A percentile compares a stretch with the other conserved stretches of the same genome.
These are phyloP conservation scores for Latrodectus elegans DNA, from an alignment of 2,888 invertebrate species.

Conservation along the genomic window DNA sequence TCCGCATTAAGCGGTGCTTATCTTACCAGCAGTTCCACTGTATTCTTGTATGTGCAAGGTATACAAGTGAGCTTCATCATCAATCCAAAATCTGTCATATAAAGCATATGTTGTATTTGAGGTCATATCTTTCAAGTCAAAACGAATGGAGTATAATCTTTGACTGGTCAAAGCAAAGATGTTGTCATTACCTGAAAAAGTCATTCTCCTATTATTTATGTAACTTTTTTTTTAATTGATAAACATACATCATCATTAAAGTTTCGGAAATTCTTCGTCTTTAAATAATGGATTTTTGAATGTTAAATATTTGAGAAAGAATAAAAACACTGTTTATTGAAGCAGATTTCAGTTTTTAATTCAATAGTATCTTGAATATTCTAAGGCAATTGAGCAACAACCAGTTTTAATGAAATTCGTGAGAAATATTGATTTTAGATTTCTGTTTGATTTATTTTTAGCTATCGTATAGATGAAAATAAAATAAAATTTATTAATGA, in stretches of 20 bases:
- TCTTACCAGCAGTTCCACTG: conserved; percentile 79
- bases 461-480: too few relatives aligned
- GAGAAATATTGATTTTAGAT: too few relatives aligned
- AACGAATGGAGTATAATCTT: conserved; percentile 89
- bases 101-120: conserved; percentile 80
- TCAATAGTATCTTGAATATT: too few relatives aligned
- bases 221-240: not conserved
- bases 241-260: not conserved
- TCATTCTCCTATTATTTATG: too few relatives aligned
- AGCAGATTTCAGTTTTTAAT: too few relatives aligned
- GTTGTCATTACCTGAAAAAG: conserved; percentile 83
- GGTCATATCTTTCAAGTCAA: conserved; percentile 93
- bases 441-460: too few relatives aligned
- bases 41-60: conserved; percentile 80
- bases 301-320: not conserved
- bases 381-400: too few relatives aligned
- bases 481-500: too few relatives aligned
- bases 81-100: conserved; percentile 82
- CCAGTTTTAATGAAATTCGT: too few relatives aligned
- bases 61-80: conserved; percentile 81
- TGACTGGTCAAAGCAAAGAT: conserved; percentile 95
- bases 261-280: not conserved
- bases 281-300: not conserved
- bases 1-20: not conserved
- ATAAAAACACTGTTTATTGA: not conserved